These are phyloP conservation scores for Streptopelia turtur DNA, from an alignment of 2,797 vertebrate species.

Conservation along the genomic window DNA sequence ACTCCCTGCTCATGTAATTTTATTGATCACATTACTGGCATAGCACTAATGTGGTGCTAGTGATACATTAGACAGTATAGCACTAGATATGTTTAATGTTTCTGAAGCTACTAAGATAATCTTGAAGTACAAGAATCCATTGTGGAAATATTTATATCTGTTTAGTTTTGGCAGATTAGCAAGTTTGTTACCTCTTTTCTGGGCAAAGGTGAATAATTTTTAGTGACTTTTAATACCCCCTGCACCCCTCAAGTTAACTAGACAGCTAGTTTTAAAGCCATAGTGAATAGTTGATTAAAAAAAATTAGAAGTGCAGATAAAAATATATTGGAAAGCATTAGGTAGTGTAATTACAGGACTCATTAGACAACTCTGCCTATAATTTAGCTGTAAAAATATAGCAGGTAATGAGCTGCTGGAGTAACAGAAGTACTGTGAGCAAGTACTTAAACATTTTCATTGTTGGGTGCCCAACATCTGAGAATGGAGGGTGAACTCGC, in stretches of 20 bases:
- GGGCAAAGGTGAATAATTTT: not conserved
- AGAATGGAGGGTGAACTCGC: not conserved
- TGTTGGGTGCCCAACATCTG: not conserved
- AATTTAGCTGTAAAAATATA: not conserved
- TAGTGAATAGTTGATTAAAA: not conserved
- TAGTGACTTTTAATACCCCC: not conserved
- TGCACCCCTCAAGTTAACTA: not conserved
- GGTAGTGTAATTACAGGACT: not conserved
- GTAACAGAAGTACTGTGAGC: not conserved
- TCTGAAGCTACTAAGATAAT: not conserved
- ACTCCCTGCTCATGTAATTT: not conserved
- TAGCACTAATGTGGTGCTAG: not conserved
- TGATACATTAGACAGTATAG: not conserved
- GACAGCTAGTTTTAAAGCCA: not conserved
- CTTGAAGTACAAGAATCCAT: not conserved
- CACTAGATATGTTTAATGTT: not conserved
- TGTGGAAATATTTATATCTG: not conserved
- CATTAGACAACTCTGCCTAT: not conserved
- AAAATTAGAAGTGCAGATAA: not conserved
- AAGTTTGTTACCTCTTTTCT: not conserved
- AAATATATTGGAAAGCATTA: not conserved
- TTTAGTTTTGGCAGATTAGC: not conserved
- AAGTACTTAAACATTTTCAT: not conserved
- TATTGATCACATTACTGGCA: not conserved
- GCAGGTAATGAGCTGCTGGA: not conserved